These are phyloP conservation scores for Linepithema humile DNA, from an alignment of 1,140 invertebrate genomes.

Conservation along the genomic window DNA sequence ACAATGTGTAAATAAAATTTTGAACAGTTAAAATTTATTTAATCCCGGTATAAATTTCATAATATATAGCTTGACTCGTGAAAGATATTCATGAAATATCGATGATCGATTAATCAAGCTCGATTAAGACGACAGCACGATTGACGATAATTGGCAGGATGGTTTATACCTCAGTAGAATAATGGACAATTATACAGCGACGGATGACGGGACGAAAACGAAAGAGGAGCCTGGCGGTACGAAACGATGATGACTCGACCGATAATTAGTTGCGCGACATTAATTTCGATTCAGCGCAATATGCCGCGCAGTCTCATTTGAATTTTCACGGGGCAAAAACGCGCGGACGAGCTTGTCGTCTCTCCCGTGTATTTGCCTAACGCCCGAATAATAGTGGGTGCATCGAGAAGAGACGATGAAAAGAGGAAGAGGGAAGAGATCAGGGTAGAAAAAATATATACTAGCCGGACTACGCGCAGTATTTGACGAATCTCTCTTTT, in stretches of 20 bases:
- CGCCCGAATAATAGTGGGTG: conserved; percentile 80
- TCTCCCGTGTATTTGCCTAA: conserved; percentile 82
- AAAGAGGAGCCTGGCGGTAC: conserved; percentile 9
- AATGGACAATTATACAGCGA: conserved; percentile 15
- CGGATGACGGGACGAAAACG: background rate
- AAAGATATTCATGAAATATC: background rate
- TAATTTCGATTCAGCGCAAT: conserved; percentile 84
- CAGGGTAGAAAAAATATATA: conserved; percentile 31
- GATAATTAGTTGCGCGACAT: conserved; percentile 83
- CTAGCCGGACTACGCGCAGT: conserved; percentile 27
- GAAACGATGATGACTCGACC: conserved; percentile 68
- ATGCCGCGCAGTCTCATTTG: conserved; percentile 82
- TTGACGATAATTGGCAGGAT: conserved; percentile 27
- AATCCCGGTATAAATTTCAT: background rate
- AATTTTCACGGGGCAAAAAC: conserved; percentile 82
- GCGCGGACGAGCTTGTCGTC: conserved; percentile 77
- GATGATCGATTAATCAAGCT: conserved; percentile 33
- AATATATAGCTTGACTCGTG: no score
- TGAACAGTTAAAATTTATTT: background rate
- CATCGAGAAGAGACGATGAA: conserved; percentile 58
- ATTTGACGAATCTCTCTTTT: background rate
- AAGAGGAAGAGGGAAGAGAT: conserved; percentile 57
- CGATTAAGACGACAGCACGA: conserved; percentile 11
- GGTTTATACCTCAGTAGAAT: conserved; percentile 1
- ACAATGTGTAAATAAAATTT: background rate